Percentiles rank a stretch among this genome's conserved stretches.
These are phyloP conservation scores for Neoaliturus tenellus DNA, from an alignment of 2,888 invertebrate species.

Conservation along the genomic window DNA sequence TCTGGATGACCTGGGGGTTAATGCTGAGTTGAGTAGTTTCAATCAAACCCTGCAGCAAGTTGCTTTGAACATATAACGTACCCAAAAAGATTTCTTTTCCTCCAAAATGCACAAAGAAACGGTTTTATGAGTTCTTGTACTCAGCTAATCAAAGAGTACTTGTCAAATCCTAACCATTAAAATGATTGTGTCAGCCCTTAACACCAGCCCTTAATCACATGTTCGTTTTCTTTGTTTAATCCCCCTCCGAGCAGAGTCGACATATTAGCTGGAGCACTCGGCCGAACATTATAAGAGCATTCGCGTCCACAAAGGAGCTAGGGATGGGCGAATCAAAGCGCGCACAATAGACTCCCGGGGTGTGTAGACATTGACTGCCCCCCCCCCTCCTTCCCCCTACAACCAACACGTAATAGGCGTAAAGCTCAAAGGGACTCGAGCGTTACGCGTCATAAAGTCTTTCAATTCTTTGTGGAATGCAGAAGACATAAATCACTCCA, in stretches of 20 bases:
- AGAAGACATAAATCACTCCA: not conserved
- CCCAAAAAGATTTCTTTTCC: too few species aligned
- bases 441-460: conserved; percentile 14
- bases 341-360: not conserved
- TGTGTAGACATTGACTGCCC: not conserved
- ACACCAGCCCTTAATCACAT: not conserved
- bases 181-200: not conserved
- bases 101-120: not conserved
- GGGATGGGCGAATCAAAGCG: conserved; percentile 6
- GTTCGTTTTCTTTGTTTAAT: conserved; percentile 9
- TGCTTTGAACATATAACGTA: too few species aligned
- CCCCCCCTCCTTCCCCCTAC: too few species aligned
- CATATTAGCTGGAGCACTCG: conserved; percentile 1
- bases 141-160: not conserved
- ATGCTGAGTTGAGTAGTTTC: too few species aligned
- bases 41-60: too few species aligned
- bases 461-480: not conserved
- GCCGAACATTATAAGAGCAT: conserved; percentile 5
- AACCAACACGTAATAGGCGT: not conserved
- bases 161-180: not conserved
- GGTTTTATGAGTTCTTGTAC: not conserved
- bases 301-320: not conserved
- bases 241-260: not conserved
- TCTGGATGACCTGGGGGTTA: too few species aligned
- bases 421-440: not conserved